A percentile compares a stretch with the other conserved stretches of the same genome.
Evolutionary conservation across 2,113 vertebrate genomes (phyloP).

Genomic region (Cyprinodon tularosa): DNA sequence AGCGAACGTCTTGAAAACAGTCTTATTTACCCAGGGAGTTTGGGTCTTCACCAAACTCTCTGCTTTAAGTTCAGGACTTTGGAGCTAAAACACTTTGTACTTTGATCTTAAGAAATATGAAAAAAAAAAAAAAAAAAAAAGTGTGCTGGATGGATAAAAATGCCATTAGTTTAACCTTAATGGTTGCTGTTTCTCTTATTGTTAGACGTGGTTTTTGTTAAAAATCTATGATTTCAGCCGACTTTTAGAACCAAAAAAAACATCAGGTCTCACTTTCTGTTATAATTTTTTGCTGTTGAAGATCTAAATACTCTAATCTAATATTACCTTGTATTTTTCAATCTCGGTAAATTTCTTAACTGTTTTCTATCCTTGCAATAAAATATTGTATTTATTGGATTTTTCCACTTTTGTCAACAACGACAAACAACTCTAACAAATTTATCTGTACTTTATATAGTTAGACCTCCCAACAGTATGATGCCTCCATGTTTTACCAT

Average conservation of each 20-base stretch:
- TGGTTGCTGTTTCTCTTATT: neutral
- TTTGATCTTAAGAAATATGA: slow-evolving; percentile 34
- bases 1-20: slow-evolving; percentile 46
- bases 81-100: slow-evolving; percentile 13
- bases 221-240: neutral
- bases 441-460: too few species aligned
- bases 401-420: neutral
- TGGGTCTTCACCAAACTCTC: slow-evolving; percentile 24
- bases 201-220: neutral
- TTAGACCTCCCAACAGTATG: too few species aligned
- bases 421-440: neutral
- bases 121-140: slow-evolving; percentile 10
- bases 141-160: slow-evolving; percentile 9
- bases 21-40: slow-evolving; percentile 61
- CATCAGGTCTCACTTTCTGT: neutral
- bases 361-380: neutral
- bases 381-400: neutral
- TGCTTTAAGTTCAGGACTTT: slow-evolving; percentile 15
- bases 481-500: too few species aligned
- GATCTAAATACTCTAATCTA: neutral
- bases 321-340: neutral
- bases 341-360: neutral
- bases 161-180: slow-evolving; percentile 3
- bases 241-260: neutral
- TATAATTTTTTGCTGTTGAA: neutral